Conservation (phyloP, 2,888 invertebrate species). For the Exephanes ischioxanthus region DNA sequence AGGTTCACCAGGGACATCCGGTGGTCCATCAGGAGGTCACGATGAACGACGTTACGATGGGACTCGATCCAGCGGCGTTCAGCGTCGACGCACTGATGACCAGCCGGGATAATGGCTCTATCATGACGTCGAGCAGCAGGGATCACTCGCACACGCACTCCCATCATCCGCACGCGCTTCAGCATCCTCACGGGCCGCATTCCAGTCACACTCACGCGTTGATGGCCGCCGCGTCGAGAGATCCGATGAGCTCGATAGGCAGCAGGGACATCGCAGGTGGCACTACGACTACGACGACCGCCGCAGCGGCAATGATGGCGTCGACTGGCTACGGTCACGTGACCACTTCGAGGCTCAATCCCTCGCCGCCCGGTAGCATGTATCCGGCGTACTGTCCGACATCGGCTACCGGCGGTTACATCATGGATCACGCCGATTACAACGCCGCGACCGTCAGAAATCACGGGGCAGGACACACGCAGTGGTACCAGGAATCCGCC, state of each 20-base stretch:
- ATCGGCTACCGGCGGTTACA: constrained; percentile 78
- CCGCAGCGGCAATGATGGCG: constrained; percentile 82
- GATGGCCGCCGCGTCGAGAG: constrained; percentile 75
- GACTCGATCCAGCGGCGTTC: constrained; percentile 85
- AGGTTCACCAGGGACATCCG: constrained; percentile 76
- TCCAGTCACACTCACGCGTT: constrained; percentile 74
- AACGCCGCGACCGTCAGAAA: constrained; percentile 78
- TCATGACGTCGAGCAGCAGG: constrained; percentile 65
- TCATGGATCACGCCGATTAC: constrained; percentile 83
- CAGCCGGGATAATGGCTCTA: constrained; percentile 79
- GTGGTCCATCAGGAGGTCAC: constrained; percentile 78
- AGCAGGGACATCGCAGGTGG: constrained; percentile 63
- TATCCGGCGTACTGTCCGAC: constrained; percentile 81
- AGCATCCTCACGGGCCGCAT: constrained; percentile 76
- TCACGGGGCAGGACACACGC: constrained; percentile 80
- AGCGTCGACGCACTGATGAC: constrained; percentile 89
- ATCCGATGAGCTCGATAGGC: constrained; percentile 65
- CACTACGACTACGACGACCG: constrained; percentile 78
- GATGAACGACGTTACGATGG: constrained; percentile 82
- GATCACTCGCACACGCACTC: constrained; percentile 68
- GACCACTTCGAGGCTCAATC: constrained; percentile 78
- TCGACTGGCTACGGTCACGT: constrained; percentile 81
- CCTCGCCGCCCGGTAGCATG: constrained; percentile 81
- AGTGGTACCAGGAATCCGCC: constrained; percentile 84
- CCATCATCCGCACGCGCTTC: constrained; percentile 74